A percentile compares a stretch with the other conserved stretches of the same genome.
Evolutionary conservation across 2,797 vertebrate genomes (phyloP).

Genomic region (Peromyscus aztecus): DNA sequence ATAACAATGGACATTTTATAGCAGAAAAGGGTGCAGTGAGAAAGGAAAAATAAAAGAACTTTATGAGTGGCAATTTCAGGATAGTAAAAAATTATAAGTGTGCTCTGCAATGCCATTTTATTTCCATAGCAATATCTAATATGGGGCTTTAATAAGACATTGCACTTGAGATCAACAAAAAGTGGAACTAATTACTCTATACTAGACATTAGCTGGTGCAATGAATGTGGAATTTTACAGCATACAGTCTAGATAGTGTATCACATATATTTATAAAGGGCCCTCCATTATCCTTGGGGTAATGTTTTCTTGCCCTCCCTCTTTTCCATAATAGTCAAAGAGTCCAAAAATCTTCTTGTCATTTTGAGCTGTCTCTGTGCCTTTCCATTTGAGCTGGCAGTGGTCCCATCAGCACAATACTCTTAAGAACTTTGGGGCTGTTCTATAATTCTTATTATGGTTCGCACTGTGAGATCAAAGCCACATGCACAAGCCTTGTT

Average conservation of each 20-base stretch:
- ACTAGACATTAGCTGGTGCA: slow-evolving; percentile 50
- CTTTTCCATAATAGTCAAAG: neutral
- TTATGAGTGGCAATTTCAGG: slow-evolving; percentile 51
- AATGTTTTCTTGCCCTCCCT: slow-evolving; percentile 14
- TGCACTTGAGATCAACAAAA: slow-evolving; percentile 59
- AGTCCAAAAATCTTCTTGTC: slow-evolving; percentile 2
- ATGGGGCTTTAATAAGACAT: slow-evolving; percentile 61
- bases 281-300: neutral
- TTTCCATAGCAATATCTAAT: slow-evolving; percentile 51
- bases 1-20: slow-evolving; percentile 45
- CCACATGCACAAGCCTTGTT: neutral
- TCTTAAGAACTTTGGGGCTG: slow-evolving; percentile 50
- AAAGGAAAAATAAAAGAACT: slow-evolving; percentile 58
- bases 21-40: slow-evolving; percentile 11
- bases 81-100: slow-evolving; percentile 58
- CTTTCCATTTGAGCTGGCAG: neutral
- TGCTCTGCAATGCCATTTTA: slow-evolving; percentile 71
- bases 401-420: neutral
- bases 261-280: slow-evolving; percentile 63
- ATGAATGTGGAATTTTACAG: slow-evolving; percentile 62
- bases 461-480: slow-evolving; percentile 2
- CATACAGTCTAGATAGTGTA: slow-evolving; percentile 46
- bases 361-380: slow-evolving; percentile 5
- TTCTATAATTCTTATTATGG: slow-evolving; percentile 51
- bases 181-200: slow-evolving; percentile 52